Evolutionary conservation across 2,797 vertebrate species (phyloP).

Genomic region (Rhinatrema bivittatum): DNA sequence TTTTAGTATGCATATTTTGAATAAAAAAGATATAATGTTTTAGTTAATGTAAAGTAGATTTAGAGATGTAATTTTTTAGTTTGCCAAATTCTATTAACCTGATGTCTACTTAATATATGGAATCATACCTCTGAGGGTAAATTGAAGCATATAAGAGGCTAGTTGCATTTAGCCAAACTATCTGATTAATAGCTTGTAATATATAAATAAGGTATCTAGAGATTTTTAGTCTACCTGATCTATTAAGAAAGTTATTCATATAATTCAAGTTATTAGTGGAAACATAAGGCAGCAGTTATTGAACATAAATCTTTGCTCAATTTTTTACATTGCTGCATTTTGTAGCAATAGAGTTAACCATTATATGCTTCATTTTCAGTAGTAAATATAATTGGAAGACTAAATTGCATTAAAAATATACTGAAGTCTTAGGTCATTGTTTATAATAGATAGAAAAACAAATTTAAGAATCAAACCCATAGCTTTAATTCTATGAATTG

Average conservation of each 20-base stretch:
- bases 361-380: no score
- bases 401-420: no score
- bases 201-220: conserved; percentile 8
- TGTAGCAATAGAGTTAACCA: no score
- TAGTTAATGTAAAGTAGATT: conserved; percentile 8
- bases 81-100: conserved; percentile 28
- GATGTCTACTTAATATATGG: conserved; percentile 14
- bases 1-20: conserved; percentile 2
- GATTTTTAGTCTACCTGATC: background rate
- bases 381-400: no score
- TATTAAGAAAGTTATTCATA: background rate
- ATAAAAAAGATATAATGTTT: background rate
- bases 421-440: no score
- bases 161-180: conserved; percentile 4
- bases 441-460: no score
- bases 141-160: conserved; percentile 1
- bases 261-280: background rate
- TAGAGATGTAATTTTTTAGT: conserved; percentile 26
- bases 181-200: conserved; percentile 1
- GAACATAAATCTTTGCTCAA: background rate
- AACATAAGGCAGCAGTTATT: background rate
- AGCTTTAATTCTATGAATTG: no score
- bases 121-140: conserved; percentile 11
- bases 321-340: fast-evolving
- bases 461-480: no score